Evolutionary conservation across 2,113 vertebrate genomes (phyloP).

Genomic region (Saguinus imperator): DNA sequence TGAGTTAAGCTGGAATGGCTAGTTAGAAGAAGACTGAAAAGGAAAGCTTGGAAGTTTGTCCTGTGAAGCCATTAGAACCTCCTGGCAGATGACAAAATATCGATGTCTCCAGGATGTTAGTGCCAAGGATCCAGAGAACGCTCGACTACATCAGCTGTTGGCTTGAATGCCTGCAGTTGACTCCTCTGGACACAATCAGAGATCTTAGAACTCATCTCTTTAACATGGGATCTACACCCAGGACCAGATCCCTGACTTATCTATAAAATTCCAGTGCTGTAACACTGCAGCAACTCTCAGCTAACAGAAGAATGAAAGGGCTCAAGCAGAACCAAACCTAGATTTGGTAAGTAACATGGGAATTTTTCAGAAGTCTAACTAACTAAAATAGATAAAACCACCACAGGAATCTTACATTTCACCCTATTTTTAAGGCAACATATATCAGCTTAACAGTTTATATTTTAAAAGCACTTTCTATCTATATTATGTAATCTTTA

Average conservation of each 20-base stretch:
- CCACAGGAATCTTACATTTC: neutral
- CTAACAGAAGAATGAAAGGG: neutral
- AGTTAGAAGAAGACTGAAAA: neutral
- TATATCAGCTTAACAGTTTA: neutral
- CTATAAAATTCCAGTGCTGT: neutral
- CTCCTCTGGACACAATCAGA: neutral
- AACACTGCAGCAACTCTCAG: neutral
- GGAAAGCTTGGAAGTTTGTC: neutral
- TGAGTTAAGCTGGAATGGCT: neutral
- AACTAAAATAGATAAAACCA: neutral
- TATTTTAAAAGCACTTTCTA: neutral
- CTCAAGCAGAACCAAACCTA: neutral
- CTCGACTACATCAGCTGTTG: neutral
- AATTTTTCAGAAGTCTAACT: neutral
- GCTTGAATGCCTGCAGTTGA: neutral
- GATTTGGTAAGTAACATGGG: neutral
- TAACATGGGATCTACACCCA: neutral
- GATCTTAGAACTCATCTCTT: neutral
- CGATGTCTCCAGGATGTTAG: neutral
- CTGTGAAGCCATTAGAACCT: neutral
- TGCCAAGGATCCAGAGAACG: neutral
- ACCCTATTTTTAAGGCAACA: neutral
- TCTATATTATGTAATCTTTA: neutral
- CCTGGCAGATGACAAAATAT: neutral
- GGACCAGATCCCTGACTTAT: neutral